Percentiles rank a stretch among this genome's conserved stretches.
Evolutionary conservation across 2,113 vertebrate genomes (phyloP).

Genomic region (Chloropsis hardwickii): DNA sequence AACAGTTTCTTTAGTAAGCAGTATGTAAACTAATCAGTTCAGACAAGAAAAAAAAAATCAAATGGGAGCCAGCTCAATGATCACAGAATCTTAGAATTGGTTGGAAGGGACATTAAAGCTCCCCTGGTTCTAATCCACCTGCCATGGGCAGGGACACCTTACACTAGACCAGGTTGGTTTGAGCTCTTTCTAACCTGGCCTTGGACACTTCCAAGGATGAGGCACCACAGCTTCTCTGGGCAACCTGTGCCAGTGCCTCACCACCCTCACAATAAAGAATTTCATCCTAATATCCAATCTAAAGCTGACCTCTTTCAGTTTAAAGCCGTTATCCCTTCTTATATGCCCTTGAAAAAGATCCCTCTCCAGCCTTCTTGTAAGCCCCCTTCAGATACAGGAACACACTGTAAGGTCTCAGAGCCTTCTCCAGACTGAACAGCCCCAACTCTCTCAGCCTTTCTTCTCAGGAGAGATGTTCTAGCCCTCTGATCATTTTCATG

Average conservation of each 20-base stretch:
- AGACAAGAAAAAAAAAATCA: not conserved
- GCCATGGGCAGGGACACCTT: not conserved
- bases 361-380: not conserved
- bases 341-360: not conserved
- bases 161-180: not conserved
- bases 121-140: not conserved
- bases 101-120: not conserved
- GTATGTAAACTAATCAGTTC: not conserved
- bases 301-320: not conserved
- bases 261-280: not conserved
- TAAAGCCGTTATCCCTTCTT: not conserved
- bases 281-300: not conserved
- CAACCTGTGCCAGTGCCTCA: not conserved
- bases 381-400: not conserved
- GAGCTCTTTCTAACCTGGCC: not conserved
- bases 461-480: not conserved
- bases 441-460: not conserved
- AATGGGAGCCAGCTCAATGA: not conserved
- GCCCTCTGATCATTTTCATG: not conserved
- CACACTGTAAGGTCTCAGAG: rapidly evolving
- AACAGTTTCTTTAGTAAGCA: conserved; percentile 84
- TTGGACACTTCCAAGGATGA: not conserved
- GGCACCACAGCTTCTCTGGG: not conserved
- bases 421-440: not conserved
- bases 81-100: not conserved